Base-by-base conservation (phyloP, 2,888 invertebrate genomes). In the Physocephala rufipes region DNA sequence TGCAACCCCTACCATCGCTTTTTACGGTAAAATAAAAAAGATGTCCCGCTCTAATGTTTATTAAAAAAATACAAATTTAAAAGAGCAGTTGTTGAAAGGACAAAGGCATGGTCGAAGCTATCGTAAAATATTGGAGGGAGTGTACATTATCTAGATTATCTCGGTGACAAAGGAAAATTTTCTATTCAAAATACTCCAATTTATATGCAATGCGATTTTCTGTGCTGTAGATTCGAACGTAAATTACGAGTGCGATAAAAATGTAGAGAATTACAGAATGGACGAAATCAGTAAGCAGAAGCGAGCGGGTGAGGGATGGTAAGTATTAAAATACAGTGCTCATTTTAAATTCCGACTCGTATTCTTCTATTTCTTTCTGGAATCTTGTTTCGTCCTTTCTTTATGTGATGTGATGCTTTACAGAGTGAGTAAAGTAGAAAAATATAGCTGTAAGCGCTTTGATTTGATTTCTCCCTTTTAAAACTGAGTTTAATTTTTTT, bases 181-280 rank as follows among this genome's bases (percentile, higher is more conserved):
- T n/a, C n/a, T n/a, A n/a, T n/a, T n/a, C n/a, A n/a, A n/a, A n/a
- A n/a, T n/a, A 49, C 36, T 62, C 68, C 30, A 68, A 68, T 68
- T 68, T 68, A 68, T 61, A 68, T 68, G 68, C 68, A 68, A 62
- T 62, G 51, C 62, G 68, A 68, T 68, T 68, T 68, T 28, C 61
- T 47, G 61, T 68, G 47, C 30, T 30, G 53, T 13, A 19, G 19
- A 19, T 61, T 24, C 21, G 55, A 55, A 9, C 12, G 15, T 9
- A 45, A 61, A 66, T n/a, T 24, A 36, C 66, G n/a, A 66, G 13
- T 19, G n/a, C n/a, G n/a, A n/a, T n/a, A n/a, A n/a, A n/a, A n/a
- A n/a, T n/a, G n/a, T n/a, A n/a, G n/a, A n/a, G n/a, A n/a, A n/a
- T n/a, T n/a, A n/a, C n/a, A n/a, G n/a, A n/a, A n/a, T n/a, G n/a